phyloP scores from a whole-genome alignment of 1,140 invertebrate species.

The Ceratina australensis region DNA sequence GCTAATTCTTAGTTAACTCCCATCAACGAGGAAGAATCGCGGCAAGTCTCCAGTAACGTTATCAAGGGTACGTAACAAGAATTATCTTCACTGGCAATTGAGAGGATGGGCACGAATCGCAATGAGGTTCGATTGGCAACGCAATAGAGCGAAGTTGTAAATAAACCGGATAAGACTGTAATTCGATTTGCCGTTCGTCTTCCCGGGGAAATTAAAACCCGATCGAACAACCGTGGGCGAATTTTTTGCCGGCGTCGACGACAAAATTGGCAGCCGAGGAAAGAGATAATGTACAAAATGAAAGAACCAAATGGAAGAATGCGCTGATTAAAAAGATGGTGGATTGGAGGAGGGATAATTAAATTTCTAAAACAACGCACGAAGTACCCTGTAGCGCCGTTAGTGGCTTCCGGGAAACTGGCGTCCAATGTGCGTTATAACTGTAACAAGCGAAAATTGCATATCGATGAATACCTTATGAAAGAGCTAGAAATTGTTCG shows the following conservation, averaged over 20 bases:
- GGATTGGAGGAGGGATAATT: constrained; percentile 27
- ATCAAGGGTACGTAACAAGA: neutral
- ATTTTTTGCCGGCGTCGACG: too few relatives aligned
- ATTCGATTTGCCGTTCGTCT: constrained; percentile 8
- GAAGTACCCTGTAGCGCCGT: neutral
- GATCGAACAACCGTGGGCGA: too few relatives aligned
- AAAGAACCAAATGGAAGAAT: neutral
- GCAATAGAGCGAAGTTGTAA: neutral
- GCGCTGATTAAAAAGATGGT: constrained; percentile 39
- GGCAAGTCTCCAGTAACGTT: neutral
- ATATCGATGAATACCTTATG: constrained; percentile 17
- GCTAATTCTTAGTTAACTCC: neutral
- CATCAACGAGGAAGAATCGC: neutral
- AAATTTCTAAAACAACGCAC: constrained; percentile 27
- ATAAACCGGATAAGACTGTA: neutral
- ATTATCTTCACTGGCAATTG: neutral
- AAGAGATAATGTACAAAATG: too few relatives aligned
- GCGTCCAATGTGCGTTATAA: neutral
- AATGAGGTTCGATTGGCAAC: neutral
- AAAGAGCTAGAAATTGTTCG: neutral
- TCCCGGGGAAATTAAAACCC: neutral
- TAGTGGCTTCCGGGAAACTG: neutral
- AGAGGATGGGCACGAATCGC: neutral
- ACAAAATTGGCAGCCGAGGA: too few relatives aligned
- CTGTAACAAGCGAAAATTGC: neutral